A percentile compares a stretch with the other conserved stretches of the same genome.
Conservation (phyloP, 1,140 invertebrate species). For the Physella acuta region DNA sequence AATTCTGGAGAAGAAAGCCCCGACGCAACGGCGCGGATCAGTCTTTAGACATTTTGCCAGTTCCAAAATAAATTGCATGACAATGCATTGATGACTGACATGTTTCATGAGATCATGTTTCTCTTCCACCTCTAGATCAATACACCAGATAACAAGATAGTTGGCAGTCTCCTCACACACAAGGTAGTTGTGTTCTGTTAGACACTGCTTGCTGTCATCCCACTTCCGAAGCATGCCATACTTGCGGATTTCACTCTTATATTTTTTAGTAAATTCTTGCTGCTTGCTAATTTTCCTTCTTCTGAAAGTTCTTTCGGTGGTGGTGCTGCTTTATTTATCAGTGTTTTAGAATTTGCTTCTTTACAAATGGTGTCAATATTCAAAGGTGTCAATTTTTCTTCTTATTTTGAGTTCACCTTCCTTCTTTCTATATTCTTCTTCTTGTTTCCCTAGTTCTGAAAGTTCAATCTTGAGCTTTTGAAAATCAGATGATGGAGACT, state of each 20-base stretch:
- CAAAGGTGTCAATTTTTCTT: conserved; percentile 89
- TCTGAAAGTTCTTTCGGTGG: conserved; percentile 74
- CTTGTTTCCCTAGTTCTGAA: conserved; percentile 75
- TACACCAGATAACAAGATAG: conserved; percentile 97
- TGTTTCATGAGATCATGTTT: conserved; percentile 93
- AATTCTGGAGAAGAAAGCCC: conserved; percentile 93
- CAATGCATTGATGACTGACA: conserved; percentile 96
- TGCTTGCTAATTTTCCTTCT: conserved; percentile 79
- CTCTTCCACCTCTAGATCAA: conserved; percentile 97
- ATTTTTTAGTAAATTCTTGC: conserved; percentile 81
- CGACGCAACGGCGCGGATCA: conserved; percentile 88
- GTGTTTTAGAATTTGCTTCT: conserved; percentile 93
- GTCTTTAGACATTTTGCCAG: conserved; percentile 90
- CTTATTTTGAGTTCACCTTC: conserved; percentile 86
- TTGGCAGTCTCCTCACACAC: conserved; percentile 97
- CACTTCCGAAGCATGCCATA: conserved; percentile 91
- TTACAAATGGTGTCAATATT: conserved; percentile 99
- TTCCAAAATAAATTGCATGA: conserved; percentile 98
- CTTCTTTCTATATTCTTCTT: conserved; percentile 70
- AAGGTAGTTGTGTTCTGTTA: conserved; percentile 74
- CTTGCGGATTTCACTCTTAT: conserved; percentile 87
- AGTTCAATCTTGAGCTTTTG: conserved; percentile 68
- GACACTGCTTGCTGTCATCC: conserved; percentile 87
- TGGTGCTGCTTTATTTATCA: conserved; percentile 76
- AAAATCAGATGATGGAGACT: conserved; percentile 59